Conservation (phyloP, 2,888 invertebrate genomes). For the Habrosyne pyritoides region DNA sequence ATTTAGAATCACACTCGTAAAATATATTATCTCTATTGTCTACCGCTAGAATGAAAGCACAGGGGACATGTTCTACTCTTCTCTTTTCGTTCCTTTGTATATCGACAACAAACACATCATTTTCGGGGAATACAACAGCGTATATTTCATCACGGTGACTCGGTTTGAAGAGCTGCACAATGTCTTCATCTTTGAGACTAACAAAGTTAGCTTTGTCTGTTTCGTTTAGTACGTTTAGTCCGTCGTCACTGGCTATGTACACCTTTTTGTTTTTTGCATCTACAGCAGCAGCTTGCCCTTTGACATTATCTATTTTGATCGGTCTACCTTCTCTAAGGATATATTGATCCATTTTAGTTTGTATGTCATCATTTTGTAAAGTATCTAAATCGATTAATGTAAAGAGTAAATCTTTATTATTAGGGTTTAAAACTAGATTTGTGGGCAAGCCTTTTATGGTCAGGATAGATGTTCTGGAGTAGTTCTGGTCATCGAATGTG, state of each 20-base stretch:
- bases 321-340: conserved; percentile 57
- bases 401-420: conserved; percentile 62
- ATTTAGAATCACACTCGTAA: conserved; percentile 77
- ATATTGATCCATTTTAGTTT: conserved; percentile 77
- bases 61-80: conserved; percentile 61
- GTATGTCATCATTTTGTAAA: conserved; percentile 66
- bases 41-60: conserved; percentile 71
- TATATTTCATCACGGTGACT: conserved; percentile 56
- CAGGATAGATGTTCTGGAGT: conserved; percentile 55
- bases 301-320: conserved; percentile 63
- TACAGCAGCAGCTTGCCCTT: conserved; percentile 71
- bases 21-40: conserved; percentile 66
- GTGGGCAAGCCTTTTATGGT: conserved; percentile 74
- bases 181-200: conserved; percentile 70
- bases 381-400: conserved; percentile 72
- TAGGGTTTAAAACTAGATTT: conserved; percentile 61
- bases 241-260: conserved; percentile 69
- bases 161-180: conserved; percentile 70
- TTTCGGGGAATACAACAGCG: conserved; percentile 67
- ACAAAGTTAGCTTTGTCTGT: conserved; percentile 58
- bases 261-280: conserved; percentile 59
- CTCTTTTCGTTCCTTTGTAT: conserved; percentile 60
- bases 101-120: conserved; percentile 63
- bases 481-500: conserved; percentile 49
- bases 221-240: conserved; percentile 58